Base-by-base conservation (phyloP, 2,888 invertebrate species). In the Dyspetes luteomarginatus region DNA sequence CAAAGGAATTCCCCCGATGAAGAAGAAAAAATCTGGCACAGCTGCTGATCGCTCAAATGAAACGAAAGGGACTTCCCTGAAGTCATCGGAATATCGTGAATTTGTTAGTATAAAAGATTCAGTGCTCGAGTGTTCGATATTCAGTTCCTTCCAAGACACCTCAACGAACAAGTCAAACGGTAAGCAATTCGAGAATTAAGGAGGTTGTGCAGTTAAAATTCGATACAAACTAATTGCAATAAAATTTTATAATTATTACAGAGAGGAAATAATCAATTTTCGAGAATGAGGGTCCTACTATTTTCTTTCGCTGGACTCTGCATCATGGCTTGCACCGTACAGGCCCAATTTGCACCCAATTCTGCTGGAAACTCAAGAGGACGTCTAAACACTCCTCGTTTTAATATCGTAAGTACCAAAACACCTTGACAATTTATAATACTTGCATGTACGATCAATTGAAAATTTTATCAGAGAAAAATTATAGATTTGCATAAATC, bases 241-340 rank as follows among this genome's bases (percentile, higher is more conserved):
- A 43, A 73, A 7, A 24, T 48, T 55, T 7, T 19, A n/a, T 1
- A 26, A 3, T 41, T 73, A 52, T 45, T 28, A 17, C n/a, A n/a
- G 30, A 78, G 71, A 58, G 15, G 2, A 30, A 30, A 24, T 9
- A 15, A 30, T 41, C 7, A 64, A 56, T 75, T 12, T 36, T 43
- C 17, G 45, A 77, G 0, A 56, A 81, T 81, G 81, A 77, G 77
- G 64, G 2, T 73, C 28, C 9, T 68, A 36, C n/a, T 81, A 30
- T 4, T 81, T 24, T n/a, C 30, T 26, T 24, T 81, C 64, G 77
- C 73, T 24, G 64, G 68, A 50, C 30, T 81, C 1, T 77, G 76
- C 28, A 22, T 56, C 1, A 4, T 77, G 3, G 41, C 62, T 30
- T 78, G 28, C 30, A 28, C 26, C 22, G 55, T 36, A 12, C 41